A percentile compares a stretch with the other conserved stretches of the same genome.
phyloP scores from a whole-genome alignment of 2,888 invertebrate species.

The Melanchra persicariae region DNA sequence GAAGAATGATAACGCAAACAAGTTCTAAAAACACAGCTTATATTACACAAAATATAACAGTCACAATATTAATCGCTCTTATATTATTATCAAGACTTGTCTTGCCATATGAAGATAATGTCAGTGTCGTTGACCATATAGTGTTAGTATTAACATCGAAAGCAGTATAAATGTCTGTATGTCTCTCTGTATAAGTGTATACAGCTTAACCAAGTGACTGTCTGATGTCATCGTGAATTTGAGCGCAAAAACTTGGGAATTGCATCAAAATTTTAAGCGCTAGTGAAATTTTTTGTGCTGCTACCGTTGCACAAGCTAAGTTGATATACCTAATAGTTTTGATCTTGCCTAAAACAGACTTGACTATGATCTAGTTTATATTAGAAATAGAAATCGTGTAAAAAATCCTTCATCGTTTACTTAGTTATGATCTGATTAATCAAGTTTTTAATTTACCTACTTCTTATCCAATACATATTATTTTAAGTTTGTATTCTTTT shows the following conservation, averaged over 20 bases:
- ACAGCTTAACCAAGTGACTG: background rate
- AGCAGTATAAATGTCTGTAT: slow-evolving; percentile 10
- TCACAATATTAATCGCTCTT: slow-evolving; percentile 14
- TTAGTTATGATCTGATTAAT: background rate
- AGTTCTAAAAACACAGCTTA: background rate
- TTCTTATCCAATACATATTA: too few relatives aligned
- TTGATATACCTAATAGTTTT: background rate
- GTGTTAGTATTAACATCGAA: slow-evolving; percentile 20
- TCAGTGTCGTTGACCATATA: slow-evolving; percentile 57
- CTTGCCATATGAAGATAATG: slow-evolving; percentile 51
- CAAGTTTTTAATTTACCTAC: too few relatives aligned
- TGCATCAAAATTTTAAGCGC: background rate
- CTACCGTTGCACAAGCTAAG: slow-evolving; percentile 12
- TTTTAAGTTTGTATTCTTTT: too few relatives aligned
- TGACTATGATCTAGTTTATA: slow-evolving; percentile 21
- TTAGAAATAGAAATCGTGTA: slow-evolving; percentile 20
- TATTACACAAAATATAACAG: background rate
- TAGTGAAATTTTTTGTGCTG: background rate
- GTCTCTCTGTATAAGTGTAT: slow-evolving; percentile 5
- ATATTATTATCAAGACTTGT: slow-evolving; percentile 41
- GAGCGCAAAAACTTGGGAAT: slow-evolving; percentile 22
- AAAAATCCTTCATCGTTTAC: slow-evolving; percentile 4
- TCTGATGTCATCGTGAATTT: slow-evolving; percentile 42
- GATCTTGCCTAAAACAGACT: background rate
- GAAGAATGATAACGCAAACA: background rate